Base-by-base conservation (phyloP, 2,888 invertebrate genomes). In the Diarsia mendica region DNA sequence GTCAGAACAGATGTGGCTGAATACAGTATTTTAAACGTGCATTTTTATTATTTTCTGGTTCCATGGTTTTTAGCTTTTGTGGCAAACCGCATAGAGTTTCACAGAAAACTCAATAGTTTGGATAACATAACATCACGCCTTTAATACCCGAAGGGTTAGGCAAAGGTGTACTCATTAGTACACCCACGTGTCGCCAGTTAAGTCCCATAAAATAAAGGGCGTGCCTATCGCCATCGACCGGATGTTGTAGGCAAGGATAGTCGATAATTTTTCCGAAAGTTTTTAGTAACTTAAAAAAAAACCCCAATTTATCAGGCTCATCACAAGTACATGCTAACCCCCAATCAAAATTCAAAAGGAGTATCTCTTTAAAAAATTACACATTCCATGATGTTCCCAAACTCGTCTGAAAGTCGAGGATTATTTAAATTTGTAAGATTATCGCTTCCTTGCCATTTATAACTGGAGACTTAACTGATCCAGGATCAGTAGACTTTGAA, bases 371-470 rank as follows among this genome's bases (percentile, higher is more conserved):
- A 73, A 87, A 87, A 87, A 87, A 84, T 87, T 87, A 89, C 84
- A 87, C 79, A 87, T 89, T 87, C 87, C 63, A 61, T 46, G 70
- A 65, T 74, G 75, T 77, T 84, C 73, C 58, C 65, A 67, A 88
- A 87, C 71, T 87, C 70, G 71, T 60, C 64, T 66, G 67, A 78
- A 87, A 87, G 61, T 82, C 72, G 76, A 11, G 88, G 87, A 86
- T 88, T 87, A 87, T 87, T 86, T 85, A 87, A 87, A 87, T 87
- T 75, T 82, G 73, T 74, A 49, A 85, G 84, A 88, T 87, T 87
- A 87, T 85, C 85, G 82, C 80, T 72, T 71, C 84, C 66, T 70
- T 74, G 80, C 78, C 88, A 86, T 87, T 87, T 87, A 86, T 88
- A 79, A 88, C 83, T 77, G 74, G 72, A 74, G 79, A 28, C 74